phyloP scores from a whole-genome alignment of 2,113 vertebrate genomes.

The Etia nguti region DNA sequence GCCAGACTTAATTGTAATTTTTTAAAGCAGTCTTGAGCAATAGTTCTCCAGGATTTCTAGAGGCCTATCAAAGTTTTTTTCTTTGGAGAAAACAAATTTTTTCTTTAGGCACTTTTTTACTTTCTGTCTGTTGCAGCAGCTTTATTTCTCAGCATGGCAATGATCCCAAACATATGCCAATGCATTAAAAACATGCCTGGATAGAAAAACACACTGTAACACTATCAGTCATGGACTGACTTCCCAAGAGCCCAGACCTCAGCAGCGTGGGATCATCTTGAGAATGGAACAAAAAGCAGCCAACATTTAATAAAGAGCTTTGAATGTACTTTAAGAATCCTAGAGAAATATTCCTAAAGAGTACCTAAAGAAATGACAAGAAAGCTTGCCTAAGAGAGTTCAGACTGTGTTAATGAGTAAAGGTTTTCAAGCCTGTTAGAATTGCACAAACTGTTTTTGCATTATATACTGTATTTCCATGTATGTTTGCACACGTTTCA shows the following conservation, averaged over 20 bases:
- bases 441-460: not conserved
- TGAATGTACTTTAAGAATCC: not conserved
- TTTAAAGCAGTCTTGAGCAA: not conserved
- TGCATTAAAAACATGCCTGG: not conserved
- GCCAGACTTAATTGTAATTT: not conserved
- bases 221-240: too few species aligned
- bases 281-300: not conserved
- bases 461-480: not conserved
- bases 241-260: too few species aligned
- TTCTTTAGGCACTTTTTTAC: not conserved
- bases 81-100: not conserved
- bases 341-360: not conserved
- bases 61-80: not conserved
- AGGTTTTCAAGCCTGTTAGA: not conserved
- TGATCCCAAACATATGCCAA: not conserved
- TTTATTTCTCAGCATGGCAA: not conserved
- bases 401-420: not conserved
- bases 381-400: fast-evolving
- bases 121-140: not conserved
- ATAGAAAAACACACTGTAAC: not conserved
- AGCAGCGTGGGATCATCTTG: not conserved
- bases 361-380: not conserved
- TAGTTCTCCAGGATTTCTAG: not conserved
- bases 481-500: not conserved
- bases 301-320: not conserved